Evolutionary conservation across 2,888 invertebrate genomes (phyloP).

Genomic region (Drosophila mimica): DNA sequence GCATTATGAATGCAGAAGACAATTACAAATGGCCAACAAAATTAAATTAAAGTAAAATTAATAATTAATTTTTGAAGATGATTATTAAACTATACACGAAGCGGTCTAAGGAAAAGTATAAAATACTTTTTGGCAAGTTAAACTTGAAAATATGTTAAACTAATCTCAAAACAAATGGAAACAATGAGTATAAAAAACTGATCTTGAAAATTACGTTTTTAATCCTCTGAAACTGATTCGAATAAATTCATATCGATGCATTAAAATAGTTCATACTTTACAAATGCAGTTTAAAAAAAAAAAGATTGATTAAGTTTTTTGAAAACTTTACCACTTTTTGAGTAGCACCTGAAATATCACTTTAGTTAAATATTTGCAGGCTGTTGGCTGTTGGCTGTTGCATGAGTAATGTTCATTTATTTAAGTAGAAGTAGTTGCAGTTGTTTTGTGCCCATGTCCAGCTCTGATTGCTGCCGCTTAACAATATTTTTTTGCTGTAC

Average conservation of each 20-base stretch:
- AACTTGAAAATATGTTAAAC: too few species aligned
- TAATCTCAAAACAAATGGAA: background rate
- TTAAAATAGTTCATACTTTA: background rate
- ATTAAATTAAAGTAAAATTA: background rate
- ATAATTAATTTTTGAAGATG: background rate
- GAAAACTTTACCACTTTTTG: background rate
- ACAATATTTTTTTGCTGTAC: slow-evolving; percentile 15
- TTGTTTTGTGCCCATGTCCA: slow-evolving; percentile 8
- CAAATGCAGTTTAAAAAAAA: background rate
- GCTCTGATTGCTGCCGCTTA: slow-evolving; percentile 43
- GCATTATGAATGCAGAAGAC: too few species aligned
- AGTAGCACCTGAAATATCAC: background rate
- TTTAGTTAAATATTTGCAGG: slow-evolving; percentile 1
- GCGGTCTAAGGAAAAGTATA: background rate
- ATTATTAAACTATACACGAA: background rate
- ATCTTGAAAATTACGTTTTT: too few species aligned
- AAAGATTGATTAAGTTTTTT: background rate
- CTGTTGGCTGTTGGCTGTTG: slow-evolving; percentile 15
- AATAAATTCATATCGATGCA: background rate
- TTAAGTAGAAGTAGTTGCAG: slow-evolving; percentile 41
- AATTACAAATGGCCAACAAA: too few species aligned
- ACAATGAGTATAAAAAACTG: too few species aligned
- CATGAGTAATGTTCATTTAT: slow-evolving; percentile 54
- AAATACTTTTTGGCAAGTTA: background rate
- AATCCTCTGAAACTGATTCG: too few species aligned